A percentile compares a stretch with the other conserved stretches of the same genome.
These are phyloP conservation scores for Trachemys scripta DNA, from an alignment of 2,113 vertebrate genomes.

Conservation along the genomic window DNA sequence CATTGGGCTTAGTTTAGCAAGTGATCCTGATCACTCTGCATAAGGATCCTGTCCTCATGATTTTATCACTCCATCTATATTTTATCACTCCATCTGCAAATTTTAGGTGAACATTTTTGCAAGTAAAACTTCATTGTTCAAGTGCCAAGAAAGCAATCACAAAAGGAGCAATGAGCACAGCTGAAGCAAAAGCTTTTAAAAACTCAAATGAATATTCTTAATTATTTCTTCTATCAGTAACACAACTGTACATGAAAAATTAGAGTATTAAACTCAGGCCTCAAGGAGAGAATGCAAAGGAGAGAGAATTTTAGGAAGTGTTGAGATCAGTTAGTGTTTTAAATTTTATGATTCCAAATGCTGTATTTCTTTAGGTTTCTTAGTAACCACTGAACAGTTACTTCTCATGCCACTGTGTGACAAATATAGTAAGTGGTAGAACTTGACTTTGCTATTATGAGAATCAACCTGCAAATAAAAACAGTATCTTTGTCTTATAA, in stretches of 20 bases:
- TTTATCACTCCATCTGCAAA: neutral
- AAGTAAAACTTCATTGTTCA: neutral
- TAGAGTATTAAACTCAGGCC: neutral
- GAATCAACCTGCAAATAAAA: neutral
- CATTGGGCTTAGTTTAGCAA: neutral
- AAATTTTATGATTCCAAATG: neutral
- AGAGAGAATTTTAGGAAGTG: neutral
- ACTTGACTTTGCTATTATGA: rapidly evolving
- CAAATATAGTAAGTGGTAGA: neutral
- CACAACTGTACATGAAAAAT: neutral
- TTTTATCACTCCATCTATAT: neutral
- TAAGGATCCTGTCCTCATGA: neutral
- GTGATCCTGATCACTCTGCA: neutral
- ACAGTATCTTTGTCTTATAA: neutral
- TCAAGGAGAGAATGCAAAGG: neutral
- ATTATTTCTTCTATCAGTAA: neutral
- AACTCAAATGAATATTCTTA: neutral
- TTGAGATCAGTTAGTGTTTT: neutral
- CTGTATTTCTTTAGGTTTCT: neutral
- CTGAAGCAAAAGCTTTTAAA: neutral
- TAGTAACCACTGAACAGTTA: neutral
- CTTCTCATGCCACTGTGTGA: neutral
- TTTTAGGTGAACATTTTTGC: neutral
- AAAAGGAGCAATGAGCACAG: neutral
- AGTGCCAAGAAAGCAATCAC: neutral